phyloP scores from a whole-genome alignment of 2,113 vertebrate genomes.

The Typhlomys cinereus region DNA sequence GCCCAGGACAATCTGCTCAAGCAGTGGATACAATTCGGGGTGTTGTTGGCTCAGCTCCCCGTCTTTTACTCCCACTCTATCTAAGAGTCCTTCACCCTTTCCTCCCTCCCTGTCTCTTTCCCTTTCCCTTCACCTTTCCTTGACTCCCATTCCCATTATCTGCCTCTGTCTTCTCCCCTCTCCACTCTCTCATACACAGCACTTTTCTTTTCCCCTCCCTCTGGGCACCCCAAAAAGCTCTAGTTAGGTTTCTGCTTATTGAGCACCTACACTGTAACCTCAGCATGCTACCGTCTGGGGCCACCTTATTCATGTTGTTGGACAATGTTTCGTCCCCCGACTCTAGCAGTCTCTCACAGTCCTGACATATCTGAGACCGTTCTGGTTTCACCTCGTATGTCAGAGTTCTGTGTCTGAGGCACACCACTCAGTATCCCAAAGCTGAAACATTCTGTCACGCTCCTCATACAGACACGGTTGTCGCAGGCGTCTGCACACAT shows the following conservation, averaged over 20 bases:
- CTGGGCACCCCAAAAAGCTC: neutral
- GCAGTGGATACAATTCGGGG: constrained; percentile 58
- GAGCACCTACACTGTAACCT: neutral
- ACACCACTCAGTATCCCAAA: neutral
- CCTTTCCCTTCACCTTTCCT: neutral
- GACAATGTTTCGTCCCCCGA: neutral
- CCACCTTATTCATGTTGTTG: neutral
- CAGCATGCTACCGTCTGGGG: neutral
- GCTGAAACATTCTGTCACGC: neutral
- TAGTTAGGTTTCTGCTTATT: neutral
- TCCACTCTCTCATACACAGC: too few species aligned
- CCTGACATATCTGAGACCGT: neutral
- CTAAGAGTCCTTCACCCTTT: too few species aligned
- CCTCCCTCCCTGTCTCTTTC: too few species aligned
- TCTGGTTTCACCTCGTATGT: too few species aligned
- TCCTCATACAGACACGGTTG: too few species aligned
- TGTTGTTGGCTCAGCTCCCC: neutral
- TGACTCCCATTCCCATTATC: too few species aligned
- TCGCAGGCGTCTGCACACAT: neutral
- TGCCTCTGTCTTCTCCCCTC: neutral
- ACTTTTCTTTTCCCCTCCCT: neutral
- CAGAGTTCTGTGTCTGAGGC: too few species aligned
- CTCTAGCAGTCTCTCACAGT: neutral
- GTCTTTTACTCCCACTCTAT: neutral
- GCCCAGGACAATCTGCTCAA: neutral